Base-by-base conservation (phyloP, 1,140 invertebrate species). In the Polyergus mexicanus region DNA sequence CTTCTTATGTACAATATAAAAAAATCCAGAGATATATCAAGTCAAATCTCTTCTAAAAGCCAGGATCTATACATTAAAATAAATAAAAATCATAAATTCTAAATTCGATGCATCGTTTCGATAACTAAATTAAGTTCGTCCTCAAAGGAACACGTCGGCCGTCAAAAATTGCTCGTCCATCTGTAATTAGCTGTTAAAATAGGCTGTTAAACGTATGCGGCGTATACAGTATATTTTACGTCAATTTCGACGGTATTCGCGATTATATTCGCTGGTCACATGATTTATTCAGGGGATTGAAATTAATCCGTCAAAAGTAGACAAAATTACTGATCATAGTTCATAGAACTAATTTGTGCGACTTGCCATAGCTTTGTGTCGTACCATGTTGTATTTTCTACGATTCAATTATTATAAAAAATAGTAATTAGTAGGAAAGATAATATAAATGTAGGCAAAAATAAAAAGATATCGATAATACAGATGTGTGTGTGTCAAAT, bases 261-360 rank as follows among this genome's bases (percentile, higher is more conserved):
- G 41, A 77, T 77, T 77, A 65, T n/a, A n/a, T n/a, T n/a, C n/a
- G n/a, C 28, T 44, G 11, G 16, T n/a, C n/a, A n/a, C 44, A 41
- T 51, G 41, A 76, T 76, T 76, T 78, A 66, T 78, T 78, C 76
- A 19, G 7, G 32, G 41, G 62, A 78, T 54, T 78, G 38, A 22
- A 35, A 51, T 78, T 78, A 78, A 78, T 66, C 19, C 62, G 41
- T 78, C 62, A 66, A 66, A 66, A 78, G 60, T 66, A 78, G 28
- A 25, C 60, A 11, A 7, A 78, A 66, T 41, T 66, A 78, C 22
- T 8, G 38, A 76, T 76, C 22, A 22, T 41, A 22, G 44, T 65
- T 77, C 41, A 51, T 60, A 44, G 41, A 47, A 16, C 19, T 65
- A 77, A 77, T 78, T 62, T 66, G 44, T 28, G 25, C 28, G 41